Base-by-base conservation (phyloP, 2,797 vertebrate species). In the Pelochelys cantorii region DNA sequence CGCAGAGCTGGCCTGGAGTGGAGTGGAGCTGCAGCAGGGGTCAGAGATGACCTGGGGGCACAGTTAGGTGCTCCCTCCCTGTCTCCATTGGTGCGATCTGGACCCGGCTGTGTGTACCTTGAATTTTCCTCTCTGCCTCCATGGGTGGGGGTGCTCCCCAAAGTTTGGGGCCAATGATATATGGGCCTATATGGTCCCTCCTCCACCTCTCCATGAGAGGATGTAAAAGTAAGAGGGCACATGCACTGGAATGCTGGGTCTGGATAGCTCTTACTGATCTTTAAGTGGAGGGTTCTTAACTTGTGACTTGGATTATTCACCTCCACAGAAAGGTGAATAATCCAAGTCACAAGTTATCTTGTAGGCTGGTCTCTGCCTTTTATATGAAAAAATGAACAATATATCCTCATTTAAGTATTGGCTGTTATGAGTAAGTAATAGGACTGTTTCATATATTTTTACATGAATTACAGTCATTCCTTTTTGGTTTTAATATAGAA, bases 381-480 rank as follows among this genome's bases (percentile, higher is more conserved):
- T 82, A 37, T 81, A 75, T 65, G 81, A 57, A 93, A 77, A 78
- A 62, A 79, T 12, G 2, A 31, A 80, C 34, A 54, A 11, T 48
- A 20, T 85, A 75, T 81, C 88, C 88, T 57, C 79, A 89, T 90
- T 87, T 87, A n/a, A 83, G 68, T 60, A 59, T 90, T 90, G 79
- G 4, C 1, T 90, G 3, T 95, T 92, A 27, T 18, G 31, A 87
- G 5, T 83, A 83, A 87, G 5, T 83, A 83, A 83, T 82, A 60
- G 2, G 74, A 14, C 29, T 83, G 83, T 88, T 52, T 23, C 7
- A 2, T 79, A 14, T 12, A 22, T 83, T 95, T 91, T 48, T 90
- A 25, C 42, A 87, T 83, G 13, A 83, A 90, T 89, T 87, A 10
- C 20, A 31, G 52, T 82, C 37, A 78, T 23, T 87, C 71, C 17